Evolutionary conservation across 2,113 vertebrate genomes (phyloP).

Genomic region (Campylorhamphus procurvoides): DNA sequence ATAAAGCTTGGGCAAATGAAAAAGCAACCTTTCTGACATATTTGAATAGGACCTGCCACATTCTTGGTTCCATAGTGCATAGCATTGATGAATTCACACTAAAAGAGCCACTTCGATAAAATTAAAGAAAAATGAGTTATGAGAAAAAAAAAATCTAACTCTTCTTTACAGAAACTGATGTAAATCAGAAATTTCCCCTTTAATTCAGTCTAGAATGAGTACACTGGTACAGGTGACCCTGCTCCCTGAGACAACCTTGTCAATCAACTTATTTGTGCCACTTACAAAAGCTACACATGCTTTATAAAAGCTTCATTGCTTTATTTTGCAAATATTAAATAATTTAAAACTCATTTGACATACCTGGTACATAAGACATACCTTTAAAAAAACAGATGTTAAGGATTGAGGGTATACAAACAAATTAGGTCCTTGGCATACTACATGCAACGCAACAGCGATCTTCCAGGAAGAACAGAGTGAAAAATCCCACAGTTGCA

Average conservation of each 20-base stretch:
- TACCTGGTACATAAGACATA: not conserved
- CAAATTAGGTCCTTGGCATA: not conserved
- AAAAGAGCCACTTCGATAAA: not conserved
- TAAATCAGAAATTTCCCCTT: not conserved
- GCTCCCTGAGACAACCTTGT: not conserved
- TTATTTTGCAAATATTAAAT: not conserved
- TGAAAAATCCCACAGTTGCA: not conserved
- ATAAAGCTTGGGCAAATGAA: not conserved
- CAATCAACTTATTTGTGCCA: not conserved
- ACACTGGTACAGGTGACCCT: not conserved
- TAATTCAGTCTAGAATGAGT: not conserved
- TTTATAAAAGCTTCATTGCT: not conserved
- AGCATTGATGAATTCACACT: not conserved
- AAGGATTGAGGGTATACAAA: slow-evolving; percentile 31
- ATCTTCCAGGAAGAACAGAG: not conserved
- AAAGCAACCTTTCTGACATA: not conserved
- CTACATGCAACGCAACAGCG: not conserved
- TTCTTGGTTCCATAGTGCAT: not conserved
- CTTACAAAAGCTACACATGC: not conserved
- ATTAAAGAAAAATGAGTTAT: not conserved
- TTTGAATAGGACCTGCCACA: not conserved
- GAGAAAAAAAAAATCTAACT: not conserved
- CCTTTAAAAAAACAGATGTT: not conserved
- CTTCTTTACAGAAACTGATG: not conserved
- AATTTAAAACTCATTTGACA: not conserved